A percentile compares a stretch with the other conserved stretches of the same genome.
These are phyloP conservation scores for Sebastes fasciatus DNA, from an alignment of 2,113 vertebrate species.

Conservation along the genomic window DNA sequence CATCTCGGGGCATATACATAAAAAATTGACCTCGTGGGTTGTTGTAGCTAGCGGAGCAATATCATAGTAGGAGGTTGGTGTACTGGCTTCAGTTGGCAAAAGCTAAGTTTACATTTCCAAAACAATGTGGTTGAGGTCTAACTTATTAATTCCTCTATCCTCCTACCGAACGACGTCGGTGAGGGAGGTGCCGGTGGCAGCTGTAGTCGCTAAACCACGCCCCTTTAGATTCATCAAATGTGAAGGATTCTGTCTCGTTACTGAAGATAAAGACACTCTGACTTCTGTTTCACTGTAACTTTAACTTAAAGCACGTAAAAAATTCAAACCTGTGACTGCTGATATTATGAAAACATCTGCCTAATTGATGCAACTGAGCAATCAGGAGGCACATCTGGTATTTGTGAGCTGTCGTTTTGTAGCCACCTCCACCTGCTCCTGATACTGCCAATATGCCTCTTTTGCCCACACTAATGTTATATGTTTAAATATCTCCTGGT, in stretches of 20 bases:
- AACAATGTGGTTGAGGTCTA: background rate
- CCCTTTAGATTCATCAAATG: background rate
- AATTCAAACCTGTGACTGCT: background rate
- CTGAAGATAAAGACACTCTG: background rate
- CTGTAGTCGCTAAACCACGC: background rate
- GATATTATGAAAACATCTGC: background rate
- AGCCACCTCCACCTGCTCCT: background rate
- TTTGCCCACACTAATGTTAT: background rate
- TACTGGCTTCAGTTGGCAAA: background rate
- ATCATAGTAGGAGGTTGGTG: too few species aligned
- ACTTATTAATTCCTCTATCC: background rate
- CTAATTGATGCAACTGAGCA: background rate
- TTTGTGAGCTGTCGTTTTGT: background rate
- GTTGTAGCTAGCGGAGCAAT: background rate
- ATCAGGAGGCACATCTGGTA: background rate
- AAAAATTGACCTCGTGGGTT: background rate
- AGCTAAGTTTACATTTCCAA: too few species aligned
- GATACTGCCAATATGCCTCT: background rate
- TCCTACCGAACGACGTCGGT: too few species aligned
- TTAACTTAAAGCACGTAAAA: background rate
- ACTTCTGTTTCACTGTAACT: background rate
- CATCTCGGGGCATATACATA: background rate
- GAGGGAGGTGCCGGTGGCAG: background rate
- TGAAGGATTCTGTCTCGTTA: background rate
- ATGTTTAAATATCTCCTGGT: background rate